Base-by-base conservation (phyloP, 2,888 invertebrate genomes). In the Chymomyza fuscimana region DNA sequence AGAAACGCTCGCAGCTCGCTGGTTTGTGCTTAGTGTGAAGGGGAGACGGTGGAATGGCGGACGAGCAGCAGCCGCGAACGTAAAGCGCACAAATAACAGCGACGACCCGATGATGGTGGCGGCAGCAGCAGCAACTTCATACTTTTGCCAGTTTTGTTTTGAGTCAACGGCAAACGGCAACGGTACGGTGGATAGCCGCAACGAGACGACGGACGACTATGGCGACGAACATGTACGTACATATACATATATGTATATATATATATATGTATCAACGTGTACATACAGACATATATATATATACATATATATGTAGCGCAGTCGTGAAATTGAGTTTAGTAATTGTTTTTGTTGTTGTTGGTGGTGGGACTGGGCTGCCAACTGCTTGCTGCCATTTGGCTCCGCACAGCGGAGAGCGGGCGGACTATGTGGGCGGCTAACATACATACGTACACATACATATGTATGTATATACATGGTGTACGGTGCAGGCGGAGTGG, bases 401-500 rank as follows among this genome's bases (percentile, higher is more conserved):
- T 69, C 74, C 77, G 69, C 73, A 71, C 77, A 78, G 68, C 72
- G 70, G 40, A 46, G 40, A 46, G 67, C 81, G 80, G 82, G 80
- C 82, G 82, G 78, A 75, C 70, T 74, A 80, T 81, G 80, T 79
- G 81, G 80, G 83, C 83, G 86, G 83, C 71, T 77, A 76, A 73
- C 77, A 74, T 71, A 65, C 74, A 80, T 32, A 32, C 32, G n/a
- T n/a, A 32, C 5, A 32, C 32, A 32, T 32, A 7, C 6, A 9
- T 32, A 32, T 32, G 32, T 32, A 32, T 32, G 4, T 32, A 32
- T 32, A 2, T 32, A 32, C 32, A 74, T 78, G 86, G 76, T 66
- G 65, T 65, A 77, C 36, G 52, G 32, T 32, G 62, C 46, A 56
- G 50, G 61, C 59, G 69, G 78, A 67, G 73, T 77, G 71, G 69